These are phyloP conservation scores for Tolmerus cingulatus DNA, from an alignment of 2,888 invertebrate species.

Conservation along the genomic window DNA sequence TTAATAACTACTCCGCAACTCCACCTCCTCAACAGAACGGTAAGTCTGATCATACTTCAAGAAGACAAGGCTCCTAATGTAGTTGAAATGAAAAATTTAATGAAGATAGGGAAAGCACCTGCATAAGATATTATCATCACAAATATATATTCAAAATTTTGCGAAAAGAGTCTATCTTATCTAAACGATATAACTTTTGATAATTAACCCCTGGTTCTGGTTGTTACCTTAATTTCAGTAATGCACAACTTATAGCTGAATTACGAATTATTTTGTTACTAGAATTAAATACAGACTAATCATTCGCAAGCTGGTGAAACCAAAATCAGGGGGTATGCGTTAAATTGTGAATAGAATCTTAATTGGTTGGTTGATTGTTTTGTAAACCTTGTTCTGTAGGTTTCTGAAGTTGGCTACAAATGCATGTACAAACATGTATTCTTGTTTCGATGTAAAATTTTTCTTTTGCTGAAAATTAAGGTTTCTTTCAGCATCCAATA, in stretches of 20 bases:
- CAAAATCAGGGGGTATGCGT: too few relatives aligned
- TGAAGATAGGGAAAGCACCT: background rate
- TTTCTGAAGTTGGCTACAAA: background rate
- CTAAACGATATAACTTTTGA: background rate
- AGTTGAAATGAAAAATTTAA: background rate
- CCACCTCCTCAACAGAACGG: conserved; percentile 53
- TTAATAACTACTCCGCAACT: conserved; percentile 67
- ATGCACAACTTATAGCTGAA: too few relatives aligned
- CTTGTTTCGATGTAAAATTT: background rate
- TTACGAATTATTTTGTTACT: too few relatives aligned
- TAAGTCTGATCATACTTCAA: conserved; percentile 26
- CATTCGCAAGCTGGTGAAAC: too few relatives aligned
- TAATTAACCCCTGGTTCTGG: too few relatives aligned
- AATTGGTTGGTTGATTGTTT: background rate
- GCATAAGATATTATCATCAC: background rate
- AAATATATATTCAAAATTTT: background rate
- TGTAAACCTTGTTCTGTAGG: background rate
- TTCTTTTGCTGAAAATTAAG: background rate
- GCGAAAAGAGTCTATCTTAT: background rate
- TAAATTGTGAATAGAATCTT: background rate
- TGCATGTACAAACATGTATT: background rate
- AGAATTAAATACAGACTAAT: too few relatives aligned
- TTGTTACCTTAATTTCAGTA: too few relatives aligned
- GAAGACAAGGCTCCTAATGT: background rate
- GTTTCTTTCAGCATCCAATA: background rate